A percentile compares a stretch with the other conserved stretches of the same genome.
phyloP scores from a whole-genome alignment of 2,797 vertebrate genomes.

The Mus minutoides region DNA sequence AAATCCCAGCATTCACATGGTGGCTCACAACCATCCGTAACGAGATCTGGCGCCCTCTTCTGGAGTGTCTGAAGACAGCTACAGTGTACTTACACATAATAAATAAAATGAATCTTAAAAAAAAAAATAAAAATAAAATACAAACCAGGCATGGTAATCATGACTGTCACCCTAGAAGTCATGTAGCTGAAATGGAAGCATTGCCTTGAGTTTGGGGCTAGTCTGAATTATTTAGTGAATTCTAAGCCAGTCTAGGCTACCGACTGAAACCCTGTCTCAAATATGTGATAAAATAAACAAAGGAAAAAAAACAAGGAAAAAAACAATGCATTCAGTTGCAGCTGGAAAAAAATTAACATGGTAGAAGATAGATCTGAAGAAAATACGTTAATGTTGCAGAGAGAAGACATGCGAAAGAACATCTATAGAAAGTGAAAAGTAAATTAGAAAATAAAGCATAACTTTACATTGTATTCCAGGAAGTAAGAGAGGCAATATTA shows the following conservation, averaged over 20 bases:
- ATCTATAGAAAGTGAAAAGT: conserved; percentile 12
- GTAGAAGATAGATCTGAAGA: conserved; percentile 27
- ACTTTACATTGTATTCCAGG: not conserved
- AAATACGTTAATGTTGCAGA: not conserved
- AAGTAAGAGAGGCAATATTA: not conserved
- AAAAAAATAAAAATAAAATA: not conserved
- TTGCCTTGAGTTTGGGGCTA: not conserved
- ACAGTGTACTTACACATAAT: no score
- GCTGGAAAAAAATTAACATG: conserved; percentile 16
- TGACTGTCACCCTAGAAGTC: not conserved
- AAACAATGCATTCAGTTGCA: not conserved
- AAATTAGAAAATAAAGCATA: conserved; percentile 17
- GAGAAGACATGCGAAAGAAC: not conserved
- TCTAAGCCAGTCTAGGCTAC: no score
- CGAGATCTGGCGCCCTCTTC: no score
- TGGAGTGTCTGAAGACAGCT: no score
- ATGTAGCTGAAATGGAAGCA: not conserved
- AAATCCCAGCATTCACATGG: no score
- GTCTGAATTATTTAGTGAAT: no score
- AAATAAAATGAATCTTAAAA: no score
- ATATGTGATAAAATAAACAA: not conserved
- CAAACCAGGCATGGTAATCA: not conserved
- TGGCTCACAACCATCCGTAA: no score
- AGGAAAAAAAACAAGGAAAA: not conserved
- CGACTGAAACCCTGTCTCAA: not conserved